Conservation (phyloP, 1,140 invertebrate species). For the roundworm (Caenorhabditis elegans) region WBcel235 BX284602.5:4731001-4731500, state of each 20-base stretch:
- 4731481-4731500: constrained; percentile 49
- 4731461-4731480: constrained; percentile 54
- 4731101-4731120: background rate
- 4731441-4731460: constrained; percentile 56
- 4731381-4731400: constrained; percentile 55
- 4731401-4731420: constrained; percentile 52
- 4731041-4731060: constrained; percentile 23
- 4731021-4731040: constrained; percentile 33
- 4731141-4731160: background rate
- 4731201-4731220: too few relatives aligned
- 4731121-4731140: constrained; percentile 5
- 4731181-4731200: background rate
- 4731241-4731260: background rate
- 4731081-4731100: constrained; percentile 10
- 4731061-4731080: constrained; percentile 12
- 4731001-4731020: background rate
- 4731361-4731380: constrained; percentile 34
- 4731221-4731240: background rate
- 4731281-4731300: too few relatives aligned
- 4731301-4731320: background rate
- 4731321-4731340: background rate
- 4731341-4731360: constrained; percentile 26
- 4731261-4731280: too few relatives aligned
- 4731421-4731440: constrained; percentile 61
- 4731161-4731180: constrained; percentile 35